These are phyloP conservation scores for Chaenogobius annularis DNA, from an alignment of 2,113 vertebrate species.

Conservation along the genomic window DNA sequence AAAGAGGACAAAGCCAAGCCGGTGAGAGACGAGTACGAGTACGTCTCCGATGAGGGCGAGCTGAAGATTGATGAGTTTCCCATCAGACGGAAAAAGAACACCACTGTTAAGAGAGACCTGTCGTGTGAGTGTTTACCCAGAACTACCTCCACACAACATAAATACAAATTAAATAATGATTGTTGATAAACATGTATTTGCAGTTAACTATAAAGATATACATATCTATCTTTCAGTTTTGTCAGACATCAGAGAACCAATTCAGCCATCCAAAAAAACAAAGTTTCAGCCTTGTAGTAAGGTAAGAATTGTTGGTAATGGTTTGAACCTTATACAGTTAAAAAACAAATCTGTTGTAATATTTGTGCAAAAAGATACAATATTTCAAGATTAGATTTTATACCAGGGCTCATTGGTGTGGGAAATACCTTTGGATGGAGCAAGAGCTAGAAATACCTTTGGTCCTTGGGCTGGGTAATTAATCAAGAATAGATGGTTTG, in stretches of 20 bases:
- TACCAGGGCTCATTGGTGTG: too few relatives aligned
- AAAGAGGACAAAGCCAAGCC: constrained; percentile 95
- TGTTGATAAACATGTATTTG: neutral
- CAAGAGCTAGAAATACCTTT: too few relatives aligned
- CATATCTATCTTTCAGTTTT: constrained; percentile 79
- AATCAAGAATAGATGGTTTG: too few relatives aligned
- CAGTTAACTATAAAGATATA: neutral
- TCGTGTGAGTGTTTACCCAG: constrained; percentile 83
- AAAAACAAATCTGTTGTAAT: too few relatives aligned
- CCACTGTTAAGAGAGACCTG: constrained; percentile 86
- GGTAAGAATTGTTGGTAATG: constrained; percentile 72
- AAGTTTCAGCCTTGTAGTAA: constrained; percentile 86
- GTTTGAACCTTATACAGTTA: neutral
- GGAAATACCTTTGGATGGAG: too few relatives aligned
- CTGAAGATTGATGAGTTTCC: constrained; percentile 98
- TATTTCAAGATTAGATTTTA: too few relatives aligned
- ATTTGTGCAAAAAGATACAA: too few relatives aligned
- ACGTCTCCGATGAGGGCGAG: constrained; percentile 96
- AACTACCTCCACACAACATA: neutral
- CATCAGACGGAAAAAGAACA: constrained; percentile 94
- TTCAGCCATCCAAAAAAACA: constrained; percentile 85
- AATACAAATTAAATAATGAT: neutral
- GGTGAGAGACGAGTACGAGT: constrained; percentile 95
- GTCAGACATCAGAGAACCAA: constrained; percentile 87
- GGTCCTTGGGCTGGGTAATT: too few relatives aligned